A percentile compares a stretch with the other conserved stretches of the same genome.
These are phyloP conservation scores for Chionis minor DNA, from an alignment of 2,113 vertebrate genomes.

Conservation along the genomic window DNA sequence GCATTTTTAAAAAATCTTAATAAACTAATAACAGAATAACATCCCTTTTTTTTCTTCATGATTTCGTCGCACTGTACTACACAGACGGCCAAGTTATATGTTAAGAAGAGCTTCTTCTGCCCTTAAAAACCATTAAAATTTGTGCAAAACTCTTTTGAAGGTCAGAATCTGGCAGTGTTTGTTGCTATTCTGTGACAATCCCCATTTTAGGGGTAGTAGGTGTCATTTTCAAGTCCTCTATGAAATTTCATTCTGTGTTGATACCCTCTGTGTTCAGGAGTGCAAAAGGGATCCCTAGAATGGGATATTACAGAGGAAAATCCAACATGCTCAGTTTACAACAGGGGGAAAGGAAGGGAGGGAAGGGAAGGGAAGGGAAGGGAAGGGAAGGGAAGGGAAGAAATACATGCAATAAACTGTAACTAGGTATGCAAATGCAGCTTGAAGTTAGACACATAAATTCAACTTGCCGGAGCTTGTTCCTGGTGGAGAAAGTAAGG, in stretches of 20 bases:
- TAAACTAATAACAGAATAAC: neutral
- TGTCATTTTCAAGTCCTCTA: neutral
- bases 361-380: too few species aligned
- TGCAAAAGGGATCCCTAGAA: neutral
- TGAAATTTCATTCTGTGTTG: neutral
- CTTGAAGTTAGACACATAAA: neutral
- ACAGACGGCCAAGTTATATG: neutral
- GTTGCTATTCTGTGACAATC: neutral
- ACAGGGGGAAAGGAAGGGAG: neutral
- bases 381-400: neutral
- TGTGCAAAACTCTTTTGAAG: neutral
- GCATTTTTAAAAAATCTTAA: neutral
- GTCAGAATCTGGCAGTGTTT: neutral
- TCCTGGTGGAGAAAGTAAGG: neutral
- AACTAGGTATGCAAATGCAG: neutral
- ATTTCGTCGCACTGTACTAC: neutral
- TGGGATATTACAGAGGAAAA: neutral
- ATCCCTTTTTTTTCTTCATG: neutral
- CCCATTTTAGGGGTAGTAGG: neutral
- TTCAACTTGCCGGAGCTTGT: neutral
- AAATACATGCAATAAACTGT: neutral
- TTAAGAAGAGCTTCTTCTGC: neutral
- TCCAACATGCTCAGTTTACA: neutral
- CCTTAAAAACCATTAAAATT: neutral
- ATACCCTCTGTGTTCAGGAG: neutral